A percentile compares a stretch with the other conserved stretches of the same genome.
phyloP scores from a whole-genome alignment of 2,797 vertebrate genomes.

The Nyctalus aviator region DNA sequence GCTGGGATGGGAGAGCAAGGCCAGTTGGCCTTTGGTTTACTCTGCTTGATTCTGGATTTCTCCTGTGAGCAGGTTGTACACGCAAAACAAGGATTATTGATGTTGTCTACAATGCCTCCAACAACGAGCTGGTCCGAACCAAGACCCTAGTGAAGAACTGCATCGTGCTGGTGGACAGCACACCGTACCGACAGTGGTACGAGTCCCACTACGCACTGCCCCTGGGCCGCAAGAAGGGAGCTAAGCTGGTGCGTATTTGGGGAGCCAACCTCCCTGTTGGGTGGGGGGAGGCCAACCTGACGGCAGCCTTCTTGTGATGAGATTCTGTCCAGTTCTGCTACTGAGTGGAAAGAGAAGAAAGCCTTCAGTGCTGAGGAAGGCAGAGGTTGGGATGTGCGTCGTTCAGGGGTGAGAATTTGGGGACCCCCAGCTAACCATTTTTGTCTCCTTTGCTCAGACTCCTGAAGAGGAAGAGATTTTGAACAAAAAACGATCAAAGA shows the following conservation, averaged over 20 bases:
- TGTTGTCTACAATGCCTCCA: constrained; percentile 99
- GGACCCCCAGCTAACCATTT: background rate
- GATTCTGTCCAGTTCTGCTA: constrained; percentile 96
- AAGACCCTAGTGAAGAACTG: constrained; percentile 99
- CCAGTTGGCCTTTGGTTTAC: background rate
- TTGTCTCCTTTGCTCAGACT: constrained; percentile 87
- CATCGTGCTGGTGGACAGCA: constrained; percentile 95
- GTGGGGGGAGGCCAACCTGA: fast-evolving
- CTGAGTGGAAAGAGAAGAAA: constrained; percentile 93
- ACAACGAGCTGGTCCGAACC: constrained; percentile 98
- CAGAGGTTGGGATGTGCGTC: background rate
- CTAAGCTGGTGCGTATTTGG: constrained; percentile 92
- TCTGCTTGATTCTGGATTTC: constrained; percentile 15
- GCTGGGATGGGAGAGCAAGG: too few species aligned
- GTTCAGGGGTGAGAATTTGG: background rate
- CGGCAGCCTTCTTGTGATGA: constrained; percentile 92
- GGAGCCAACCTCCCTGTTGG: fast-evolving
- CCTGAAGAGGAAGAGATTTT: constrained; percentile 98
- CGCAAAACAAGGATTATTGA: constrained; percentile 99
- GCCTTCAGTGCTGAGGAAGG: constrained; percentile 91
- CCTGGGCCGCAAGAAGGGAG: constrained; percentile 98
- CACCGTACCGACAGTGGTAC: constrained; percentile 98
- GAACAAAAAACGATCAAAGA: constrained; percentile 99
- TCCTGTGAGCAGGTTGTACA: constrained; percentile 93
- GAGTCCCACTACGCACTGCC: constrained; percentile 97